Evolutionary conservation across 2,113 vertebrate species (phyloP), one percentile per base, ranked within the genome.

Genomic region (crab-eating macaque (Macaca fascicularis)): DNA sequence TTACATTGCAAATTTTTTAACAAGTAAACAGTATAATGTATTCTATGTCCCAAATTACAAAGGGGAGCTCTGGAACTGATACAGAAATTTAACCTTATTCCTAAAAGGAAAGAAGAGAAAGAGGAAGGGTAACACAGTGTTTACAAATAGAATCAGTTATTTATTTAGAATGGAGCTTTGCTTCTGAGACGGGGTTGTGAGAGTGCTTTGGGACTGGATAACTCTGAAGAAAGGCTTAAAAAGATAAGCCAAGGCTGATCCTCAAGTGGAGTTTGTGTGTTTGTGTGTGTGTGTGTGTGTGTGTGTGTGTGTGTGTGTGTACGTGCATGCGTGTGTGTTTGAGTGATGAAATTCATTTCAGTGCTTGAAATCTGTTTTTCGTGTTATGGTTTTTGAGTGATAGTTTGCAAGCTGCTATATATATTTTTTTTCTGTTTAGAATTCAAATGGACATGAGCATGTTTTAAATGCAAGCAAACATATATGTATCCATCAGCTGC

Each of bases 381-480:
- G 22, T 78, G 74, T 75, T 94, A 43, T 0, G 5, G 48, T 50
- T 64, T 88, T 94, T 86, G 70, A 95, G 27, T 25, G 52, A 64
- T 2, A 64, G 48, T 25, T 7, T 55, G 8, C 35, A 70, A 94
- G 48, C 55, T 81, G 35, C 27, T 80, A 40, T 22, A n/a, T 50
- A 40, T 22, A 32, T 43, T 6, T 79, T 59, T 81, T 61, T 92
- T 79, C 52, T 64, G 19, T 32, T 82, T 67, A 90, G 75, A 76
- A 89, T 78, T 20, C 1, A 4, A 87, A 75, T 30, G 45, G 81
- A 88, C 16, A 80, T 1, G 23, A 74, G 14, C 38, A 70, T 17
- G 35, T 52, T 96, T 93, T 59, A 96, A 91, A 59, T 11, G 61
- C 32, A 64, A 96, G 93, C 19, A 69, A 69, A 88, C 38, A 69